These are phyloP conservation scores for Vimba vimba DNA, from an alignment of 2,113 vertebrate species.

Conservation along the genomic window DNA sequence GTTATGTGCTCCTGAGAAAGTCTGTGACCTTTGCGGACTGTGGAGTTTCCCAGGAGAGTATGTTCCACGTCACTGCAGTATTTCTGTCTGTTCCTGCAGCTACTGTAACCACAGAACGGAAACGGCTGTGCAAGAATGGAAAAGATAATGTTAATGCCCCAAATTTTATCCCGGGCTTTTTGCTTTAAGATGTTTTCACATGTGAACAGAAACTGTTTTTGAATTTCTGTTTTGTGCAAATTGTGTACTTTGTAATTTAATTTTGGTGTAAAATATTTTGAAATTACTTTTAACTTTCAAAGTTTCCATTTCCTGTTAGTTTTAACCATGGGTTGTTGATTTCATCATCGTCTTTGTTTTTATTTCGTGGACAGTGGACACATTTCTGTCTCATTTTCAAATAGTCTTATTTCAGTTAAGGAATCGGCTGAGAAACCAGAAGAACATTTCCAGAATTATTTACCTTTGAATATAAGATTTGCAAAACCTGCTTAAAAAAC, in stretches of 20 bases:
- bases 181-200: neutral
- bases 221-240: neutral
- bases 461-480: neutral
- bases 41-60: constrained; percentile 17
- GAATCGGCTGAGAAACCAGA: neutral
- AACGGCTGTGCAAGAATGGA: neutral
- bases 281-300: neutral
- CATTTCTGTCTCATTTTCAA: neutral
- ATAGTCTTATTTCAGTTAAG: neutral
- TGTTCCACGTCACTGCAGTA: constrained; percentile 44
- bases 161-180: neutral
- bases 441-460: neutral
- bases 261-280: neutral
- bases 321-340: neutral
- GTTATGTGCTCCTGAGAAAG: constrained; percentile 26
- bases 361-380: neutral
- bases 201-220: constrained; percentile 6
- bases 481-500: neutral
- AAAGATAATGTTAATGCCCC: neutral
- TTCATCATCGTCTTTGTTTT: neutral
- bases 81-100: constrained; percentile 16
- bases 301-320: neutral
- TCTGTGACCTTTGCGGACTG: constrained; percentile 26
- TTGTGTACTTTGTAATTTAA: neutral
- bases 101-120: constrained; percentile 13